Percentiles rank a stretch among this genome's conserved stretches.
Conservation (phyloP, 2,888 invertebrate species). For the Calameuta filiformis region DNA sequence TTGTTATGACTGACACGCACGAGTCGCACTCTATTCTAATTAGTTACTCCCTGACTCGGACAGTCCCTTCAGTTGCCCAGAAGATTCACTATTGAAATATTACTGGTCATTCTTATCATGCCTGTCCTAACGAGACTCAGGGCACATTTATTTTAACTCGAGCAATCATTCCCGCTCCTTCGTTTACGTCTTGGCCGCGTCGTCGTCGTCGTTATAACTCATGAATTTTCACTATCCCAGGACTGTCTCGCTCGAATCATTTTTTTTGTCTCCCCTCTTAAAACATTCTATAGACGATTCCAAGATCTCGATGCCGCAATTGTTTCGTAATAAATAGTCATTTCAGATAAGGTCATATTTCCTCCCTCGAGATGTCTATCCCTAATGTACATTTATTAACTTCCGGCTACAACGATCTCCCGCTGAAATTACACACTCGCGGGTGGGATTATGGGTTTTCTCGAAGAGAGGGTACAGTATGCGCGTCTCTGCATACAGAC, state of each 20-base stretch:
- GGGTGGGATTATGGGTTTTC: neutral
- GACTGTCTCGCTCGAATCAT: neutral
- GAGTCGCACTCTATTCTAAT: constrained; percentile 18
- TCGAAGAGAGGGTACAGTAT: neutral
- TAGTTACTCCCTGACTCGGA: constrained; percentile 12
- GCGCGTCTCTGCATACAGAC: neutral
- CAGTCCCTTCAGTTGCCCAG: neutral
- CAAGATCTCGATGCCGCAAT: neutral
- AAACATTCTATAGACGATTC: neutral
- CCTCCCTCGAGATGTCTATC: neutral
- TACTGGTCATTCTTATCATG: neutral
- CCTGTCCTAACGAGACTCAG: neutral
- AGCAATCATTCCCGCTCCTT: neutral
- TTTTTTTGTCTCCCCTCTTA: neutral
- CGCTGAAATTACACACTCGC: neutral
- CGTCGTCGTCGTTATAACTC: neutral
- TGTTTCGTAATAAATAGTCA: neutral
- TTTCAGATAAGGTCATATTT: neutral
- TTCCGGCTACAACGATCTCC: neutral
- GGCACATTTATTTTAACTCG: neutral
- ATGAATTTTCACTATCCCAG: neutral
- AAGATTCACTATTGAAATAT: neutral
- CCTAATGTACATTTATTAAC: neutral
- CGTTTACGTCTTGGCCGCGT: neutral
- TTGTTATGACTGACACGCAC: constrained; percentile 16